Evolutionary conservation across 2,888 invertebrate species (phyloP).

Genomic region (Nesidiocoris tenuis): DNA sequence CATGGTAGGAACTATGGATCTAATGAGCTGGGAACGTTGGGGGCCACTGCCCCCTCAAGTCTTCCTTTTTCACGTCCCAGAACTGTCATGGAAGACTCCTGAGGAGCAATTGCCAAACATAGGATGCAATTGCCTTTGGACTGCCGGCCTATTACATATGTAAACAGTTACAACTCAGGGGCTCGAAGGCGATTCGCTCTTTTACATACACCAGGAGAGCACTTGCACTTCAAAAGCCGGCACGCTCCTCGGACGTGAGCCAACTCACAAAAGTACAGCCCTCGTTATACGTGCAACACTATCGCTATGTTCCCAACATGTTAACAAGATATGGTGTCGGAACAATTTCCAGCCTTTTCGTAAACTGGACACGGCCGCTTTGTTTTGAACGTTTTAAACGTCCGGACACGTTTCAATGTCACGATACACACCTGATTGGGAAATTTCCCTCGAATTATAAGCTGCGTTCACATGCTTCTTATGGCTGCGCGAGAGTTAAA

Average conservation of each 20-base stretch:
- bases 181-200: not conserved
- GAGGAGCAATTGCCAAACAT: no score
- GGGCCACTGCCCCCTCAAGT: no score
- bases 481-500: no score
- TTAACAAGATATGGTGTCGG: slow-evolving; percentile 4
- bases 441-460: no score
- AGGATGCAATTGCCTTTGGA: no score
- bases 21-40: no score
- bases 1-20: no score
- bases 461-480: no score
- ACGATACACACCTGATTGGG: no score
- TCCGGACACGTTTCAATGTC: not conserved
- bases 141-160: not conserved
- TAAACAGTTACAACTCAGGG: not conserved
- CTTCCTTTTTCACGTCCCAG: no score
- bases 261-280: slow-evolving; percentile 18
- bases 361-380: not conserved
- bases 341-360: not conserved
- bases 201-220: not conserved
- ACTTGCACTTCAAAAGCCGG: slow-evolving; percentile 40
- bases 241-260: slow-evolving; percentile 33
- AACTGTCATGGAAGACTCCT: no score
- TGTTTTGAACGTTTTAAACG: not conserved
- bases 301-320: not conserved
- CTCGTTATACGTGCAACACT: slow-evolving; percentile 19